phyloP scores from a whole-genome alignment of 2,888 invertebrate genomes.

The Ophion ventricosus region DNA sequence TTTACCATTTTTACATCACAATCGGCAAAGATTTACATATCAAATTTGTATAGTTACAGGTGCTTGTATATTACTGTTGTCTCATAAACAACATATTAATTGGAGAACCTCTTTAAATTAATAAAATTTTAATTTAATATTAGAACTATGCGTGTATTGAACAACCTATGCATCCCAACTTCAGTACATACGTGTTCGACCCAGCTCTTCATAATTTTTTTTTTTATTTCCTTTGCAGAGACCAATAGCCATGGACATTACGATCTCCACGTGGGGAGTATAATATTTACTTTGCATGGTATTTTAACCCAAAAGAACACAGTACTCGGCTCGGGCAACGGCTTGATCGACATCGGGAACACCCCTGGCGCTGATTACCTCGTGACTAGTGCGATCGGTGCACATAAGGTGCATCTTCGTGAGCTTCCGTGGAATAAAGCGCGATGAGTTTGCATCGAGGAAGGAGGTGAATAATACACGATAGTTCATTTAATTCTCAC shows the following conservation, averaged over 20 bases:
- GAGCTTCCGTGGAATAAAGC: slow-evolving; percentile 61
- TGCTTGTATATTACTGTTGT: no score
- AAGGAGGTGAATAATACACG: slow-evolving; percentile 62
- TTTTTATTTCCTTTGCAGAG: no score
- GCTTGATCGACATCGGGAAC: neutral
- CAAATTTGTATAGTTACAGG: no score
- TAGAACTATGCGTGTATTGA: no score
- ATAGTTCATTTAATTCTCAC: neutral
- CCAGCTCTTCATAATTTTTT: no score
- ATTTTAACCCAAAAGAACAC: slow-evolving; percentile 11
- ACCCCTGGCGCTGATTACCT: neutral
- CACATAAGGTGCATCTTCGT: slow-evolving; percentile 53
- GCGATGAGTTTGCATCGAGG: slow-evolving; percentile 58
- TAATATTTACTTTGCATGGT: slow-evolving; percentile 39
- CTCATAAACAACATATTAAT: no score
- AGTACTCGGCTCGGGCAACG: neutral
- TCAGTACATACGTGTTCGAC: no score
- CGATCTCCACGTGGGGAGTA: slow-evolving; percentile 36
- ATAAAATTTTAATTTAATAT: no score
- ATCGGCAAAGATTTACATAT: no score
- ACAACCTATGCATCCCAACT: no score
- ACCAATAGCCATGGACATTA: slow-evolving; percentile 15
- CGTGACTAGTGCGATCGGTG: neutral
- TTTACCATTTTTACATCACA: no score
- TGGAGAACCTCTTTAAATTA: no score